A percentile compares a stretch with the other conserved stretches of the same genome.
These are phyloP conservation scores for Anguilla obscura DNA, from an alignment of 2,797 vertebrate species.

Conservation along the genomic window DNA sequence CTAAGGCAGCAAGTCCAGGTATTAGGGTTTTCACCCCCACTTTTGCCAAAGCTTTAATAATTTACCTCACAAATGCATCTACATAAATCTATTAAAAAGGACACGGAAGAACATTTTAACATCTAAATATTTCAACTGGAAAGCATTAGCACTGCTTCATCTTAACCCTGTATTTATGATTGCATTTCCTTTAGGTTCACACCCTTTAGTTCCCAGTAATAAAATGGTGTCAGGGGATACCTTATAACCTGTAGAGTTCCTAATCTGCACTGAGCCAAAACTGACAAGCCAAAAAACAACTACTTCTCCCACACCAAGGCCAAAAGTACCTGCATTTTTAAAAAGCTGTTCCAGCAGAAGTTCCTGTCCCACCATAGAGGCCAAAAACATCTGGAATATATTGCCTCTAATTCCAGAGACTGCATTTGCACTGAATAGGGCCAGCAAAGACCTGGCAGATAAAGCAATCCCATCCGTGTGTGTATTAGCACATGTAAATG, in stretches of 20 bases:
- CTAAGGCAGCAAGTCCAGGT: not conserved
- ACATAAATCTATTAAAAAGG: not conserved
- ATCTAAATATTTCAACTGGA: not conserved
- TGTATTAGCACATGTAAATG: not conserved
- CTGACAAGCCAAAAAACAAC: not conserved
- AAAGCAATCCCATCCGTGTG: not conserved
- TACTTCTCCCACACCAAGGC: not conserved
- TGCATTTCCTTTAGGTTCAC: not conserved
- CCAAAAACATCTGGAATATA: conserved; percentile 16
- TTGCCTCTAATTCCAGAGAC: not conserved
- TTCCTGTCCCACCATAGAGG: not conserved
- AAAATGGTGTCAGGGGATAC: not conserved
- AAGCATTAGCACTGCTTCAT: not conserved
- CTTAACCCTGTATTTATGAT: not conserved
- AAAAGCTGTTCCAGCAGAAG: not conserved
- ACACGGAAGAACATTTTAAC: not conserved
- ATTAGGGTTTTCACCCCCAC: not conserved
- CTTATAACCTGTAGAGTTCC: not conserved
- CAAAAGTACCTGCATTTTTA: not conserved
- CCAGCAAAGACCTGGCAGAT: not conserved
- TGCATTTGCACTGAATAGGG: not conserved
- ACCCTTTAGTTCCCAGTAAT: not conserved
- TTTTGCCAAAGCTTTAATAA: not conserved
- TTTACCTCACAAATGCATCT: not conserved
- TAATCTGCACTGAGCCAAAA: not conserved